Conservation (phyloP, 1,140 invertebrate species). For the Pentalonia nigronervosa region DNA sequence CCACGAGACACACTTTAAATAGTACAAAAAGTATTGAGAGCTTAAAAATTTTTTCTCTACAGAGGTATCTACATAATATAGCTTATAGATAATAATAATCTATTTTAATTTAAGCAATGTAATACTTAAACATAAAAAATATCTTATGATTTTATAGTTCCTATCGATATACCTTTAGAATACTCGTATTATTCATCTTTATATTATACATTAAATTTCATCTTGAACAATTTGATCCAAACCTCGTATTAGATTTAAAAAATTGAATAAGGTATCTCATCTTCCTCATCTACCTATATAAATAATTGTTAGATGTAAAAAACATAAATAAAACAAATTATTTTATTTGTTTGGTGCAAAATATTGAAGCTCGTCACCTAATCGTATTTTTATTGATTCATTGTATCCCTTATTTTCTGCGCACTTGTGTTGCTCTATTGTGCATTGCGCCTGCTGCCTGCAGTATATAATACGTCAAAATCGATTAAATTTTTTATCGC, state of each 20-base stretch:
- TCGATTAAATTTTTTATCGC: conserved; percentile 32
- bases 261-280: neutral
- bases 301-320: neutral
- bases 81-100: neutral
- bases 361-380: neutral
- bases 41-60: too few relatives aligned
- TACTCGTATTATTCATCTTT: neutral
- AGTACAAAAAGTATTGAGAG: too few relatives aligned
- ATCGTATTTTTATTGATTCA: neutral
- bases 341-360: neutral
- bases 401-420: neutral
- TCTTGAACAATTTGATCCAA: neutral
- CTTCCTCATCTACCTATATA: neutral
- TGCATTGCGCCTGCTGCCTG: neutral
- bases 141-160: neutral
- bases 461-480: conserved; percentile 26
- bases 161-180: neutral
- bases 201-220: neutral
- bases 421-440: conserved; percentile 14
- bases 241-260: neutral
- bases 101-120: neutral
- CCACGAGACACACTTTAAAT: too few relatives aligned
- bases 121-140: neutral
- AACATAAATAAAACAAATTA: neutral
- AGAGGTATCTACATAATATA: too few relatives aligned